These are phyloP conservation scores for Setophaga coronata DNA, from an alignment of 2,113 vertebrate species.

Conservation along the genomic window DNA sequence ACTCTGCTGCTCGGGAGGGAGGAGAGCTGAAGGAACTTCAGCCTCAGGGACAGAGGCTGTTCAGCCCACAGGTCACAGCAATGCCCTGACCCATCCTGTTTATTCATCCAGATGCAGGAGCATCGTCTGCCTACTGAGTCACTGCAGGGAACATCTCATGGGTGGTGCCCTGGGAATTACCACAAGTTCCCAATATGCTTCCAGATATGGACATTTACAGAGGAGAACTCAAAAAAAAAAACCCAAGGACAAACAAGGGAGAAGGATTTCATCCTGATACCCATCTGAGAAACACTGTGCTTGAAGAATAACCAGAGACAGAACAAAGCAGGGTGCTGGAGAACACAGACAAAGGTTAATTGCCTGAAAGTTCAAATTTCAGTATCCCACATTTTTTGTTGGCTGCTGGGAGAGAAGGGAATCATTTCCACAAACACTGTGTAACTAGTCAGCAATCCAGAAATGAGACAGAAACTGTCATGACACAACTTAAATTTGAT, in stretches of 20 bases:
- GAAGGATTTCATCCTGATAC: not conserved
- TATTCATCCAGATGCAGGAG: not conserved
- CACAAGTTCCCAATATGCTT: not conserved
- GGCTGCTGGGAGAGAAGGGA: not conserved
- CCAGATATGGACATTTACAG: not conserved
- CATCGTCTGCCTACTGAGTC: not conserved
- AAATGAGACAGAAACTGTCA: not conserved
- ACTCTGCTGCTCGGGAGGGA: not conserved
- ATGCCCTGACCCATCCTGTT: not conserved
- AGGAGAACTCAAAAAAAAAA: not conserved
- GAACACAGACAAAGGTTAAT: not conserved
- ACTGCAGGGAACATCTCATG: not conserved
- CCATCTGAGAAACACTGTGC: not conserved
- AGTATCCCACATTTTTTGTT: not conserved
- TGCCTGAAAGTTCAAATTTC: not conserved
- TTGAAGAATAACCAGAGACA: not conserved
- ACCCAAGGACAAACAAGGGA: not conserved
- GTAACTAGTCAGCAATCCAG: not conserved
- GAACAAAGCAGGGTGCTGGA: not conserved
- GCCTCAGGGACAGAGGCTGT: not conserved
- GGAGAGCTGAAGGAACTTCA: not conserved
- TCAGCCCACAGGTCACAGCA: not conserved
- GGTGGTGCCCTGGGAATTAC: not conserved
- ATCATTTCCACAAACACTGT: fast-evolving
- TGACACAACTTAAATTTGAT: not conserved